Percentiles rank a stretch among this genome's conserved stretches.
Conservation (phyloP, 2,113 vertebrate genomes). For the Campylomormyrus numenius region DNA sequence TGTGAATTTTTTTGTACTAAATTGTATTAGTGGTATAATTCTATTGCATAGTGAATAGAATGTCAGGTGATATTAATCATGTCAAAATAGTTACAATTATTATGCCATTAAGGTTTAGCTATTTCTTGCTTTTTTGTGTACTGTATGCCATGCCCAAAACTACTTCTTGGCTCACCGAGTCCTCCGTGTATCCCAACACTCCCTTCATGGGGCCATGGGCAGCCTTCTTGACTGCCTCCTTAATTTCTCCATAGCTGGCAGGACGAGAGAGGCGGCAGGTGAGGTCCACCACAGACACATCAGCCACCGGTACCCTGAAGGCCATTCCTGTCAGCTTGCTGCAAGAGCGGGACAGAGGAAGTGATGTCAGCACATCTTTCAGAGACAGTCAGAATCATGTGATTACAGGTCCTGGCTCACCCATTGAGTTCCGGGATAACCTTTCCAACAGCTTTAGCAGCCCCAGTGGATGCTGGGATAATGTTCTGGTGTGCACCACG, state of each 20-base stretch:
- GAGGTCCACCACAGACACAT: conserved; percentile 81
- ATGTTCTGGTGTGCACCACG: conserved; percentile 78
- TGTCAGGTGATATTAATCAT: neutral
- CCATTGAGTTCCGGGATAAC: conserved; percentile 81
- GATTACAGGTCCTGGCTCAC: conserved; percentile 43
- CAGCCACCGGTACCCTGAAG: conserved; percentile 75
- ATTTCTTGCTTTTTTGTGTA: neutral
- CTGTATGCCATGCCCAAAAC: neutral
- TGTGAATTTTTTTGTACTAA: neutral
- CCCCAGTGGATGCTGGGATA: conserved; percentile 81
- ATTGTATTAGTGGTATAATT: neutral
- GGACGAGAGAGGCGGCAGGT: conserved; percentile 72
- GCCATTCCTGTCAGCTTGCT: conserved; percentile 87
- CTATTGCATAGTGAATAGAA: neutral
- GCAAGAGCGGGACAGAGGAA: neutral
- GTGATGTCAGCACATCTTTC: neutral
- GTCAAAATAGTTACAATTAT: neutral
- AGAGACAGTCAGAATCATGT: neutral
- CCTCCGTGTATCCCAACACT: conserved; percentile 78
- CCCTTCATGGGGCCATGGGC: conserved; percentile 71
- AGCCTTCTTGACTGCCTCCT: conserved; percentile 70
- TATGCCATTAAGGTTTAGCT: neutral
- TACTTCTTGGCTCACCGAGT: conserved; percentile 51
- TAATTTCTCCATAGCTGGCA: conserved; percentile 65
- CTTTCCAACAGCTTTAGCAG: conserved; percentile 80